Base-by-base conservation (phyloP, 2,113 vertebrate species). In the Carassius gibelio region DNA sequence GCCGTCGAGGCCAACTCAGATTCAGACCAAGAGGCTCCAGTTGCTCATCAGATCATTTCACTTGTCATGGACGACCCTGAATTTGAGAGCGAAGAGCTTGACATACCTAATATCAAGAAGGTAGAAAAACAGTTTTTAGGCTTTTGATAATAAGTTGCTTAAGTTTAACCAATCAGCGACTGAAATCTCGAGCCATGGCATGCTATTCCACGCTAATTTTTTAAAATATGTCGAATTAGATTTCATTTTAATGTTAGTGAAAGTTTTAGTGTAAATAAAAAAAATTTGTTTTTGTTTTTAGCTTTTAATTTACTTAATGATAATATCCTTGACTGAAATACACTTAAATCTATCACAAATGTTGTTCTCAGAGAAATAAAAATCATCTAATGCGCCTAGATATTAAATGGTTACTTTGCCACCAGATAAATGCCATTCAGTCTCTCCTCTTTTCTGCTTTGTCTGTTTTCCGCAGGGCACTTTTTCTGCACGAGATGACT, bases 51-150 rank as follows among this genome's bases (percentile, higher is more conserved):
- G 86, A 95, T 96, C 94, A 92, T 97, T 21, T 97, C 96, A 2
- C 97, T 96, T 1, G 93, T 97, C 84, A 95, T 97, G 96, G 96
- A 97, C 0, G 95, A 97, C 88, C 96, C 96, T 0, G 96, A 97
- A 88, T 96, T 96, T 0, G 95, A 97, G 83, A 95, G 94, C 1
- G 95, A 96, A 52, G 94, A 93, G 10, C 93, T 93, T 0, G 94
- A 93, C 30, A 82, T 82, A 5, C 93, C 90, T 36, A 87, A 78
- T 74, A 90, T 59, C 78, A 94, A 91, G 82, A 93, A 88, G 89
- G 89, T 14, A 90, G 11, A 68, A 45, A 61, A 30, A 8, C 30
- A 5, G 38, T 77, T 59, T 6, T 17, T 4, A 30, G 3, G 9
- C 9, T 82, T 48, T 36, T 34, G 2, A 48, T 71, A 8, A 55